These are phyloP conservation scores for Protomyctophum bolini DNA, from an alignment of 2,113 vertebrate genomes.

Conservation along the genomic window DNA sequence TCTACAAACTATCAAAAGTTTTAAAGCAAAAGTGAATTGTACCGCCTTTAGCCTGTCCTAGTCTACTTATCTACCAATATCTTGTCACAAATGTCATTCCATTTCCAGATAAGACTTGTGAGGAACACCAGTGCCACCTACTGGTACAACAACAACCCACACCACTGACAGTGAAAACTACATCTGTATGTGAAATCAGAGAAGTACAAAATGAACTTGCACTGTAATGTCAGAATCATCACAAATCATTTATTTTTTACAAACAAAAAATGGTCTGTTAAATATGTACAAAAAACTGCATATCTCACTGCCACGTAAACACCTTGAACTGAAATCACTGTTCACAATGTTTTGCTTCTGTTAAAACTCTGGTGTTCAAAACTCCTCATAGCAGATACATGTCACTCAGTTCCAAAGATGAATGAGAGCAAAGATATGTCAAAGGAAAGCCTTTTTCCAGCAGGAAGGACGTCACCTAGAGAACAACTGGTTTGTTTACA, in stretches of 20 bases:
- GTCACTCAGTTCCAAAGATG: too few relatives aligned
- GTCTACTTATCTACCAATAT: background rate
- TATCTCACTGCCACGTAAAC: background rate
- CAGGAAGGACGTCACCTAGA: too few relatives aligned
- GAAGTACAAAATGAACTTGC: background rate
- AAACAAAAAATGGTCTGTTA: background rate
- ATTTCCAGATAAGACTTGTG: background rate
- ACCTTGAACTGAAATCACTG: too few relatives aligned
- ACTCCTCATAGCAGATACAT: too few relatives aligned
- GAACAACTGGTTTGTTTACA: too few relatives aligned
- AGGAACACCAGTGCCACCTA: constrained; percentile 75
- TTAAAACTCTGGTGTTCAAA: too few relatives aligned
- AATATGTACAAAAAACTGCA: background rate
- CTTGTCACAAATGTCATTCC: background rate
- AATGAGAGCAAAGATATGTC: too few relatives aligned
- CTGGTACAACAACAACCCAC: constrained; percentile 34
- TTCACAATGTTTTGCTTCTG: too few relatives aligned
- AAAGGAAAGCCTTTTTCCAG: too few relatives aligned
- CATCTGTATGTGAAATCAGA: background rate
- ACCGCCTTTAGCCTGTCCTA: too few relatives aligned
- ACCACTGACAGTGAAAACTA: background rate
- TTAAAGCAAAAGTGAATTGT: too few relatives aligned
- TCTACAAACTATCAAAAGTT: too few relatives aligned
- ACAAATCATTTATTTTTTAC: constrained; percentile 4
- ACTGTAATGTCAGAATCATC: background rate